phyloP scores from a whole-genome alignment of 1,140 invertebrate species.

The Brachionus paranguensis region DNA sequence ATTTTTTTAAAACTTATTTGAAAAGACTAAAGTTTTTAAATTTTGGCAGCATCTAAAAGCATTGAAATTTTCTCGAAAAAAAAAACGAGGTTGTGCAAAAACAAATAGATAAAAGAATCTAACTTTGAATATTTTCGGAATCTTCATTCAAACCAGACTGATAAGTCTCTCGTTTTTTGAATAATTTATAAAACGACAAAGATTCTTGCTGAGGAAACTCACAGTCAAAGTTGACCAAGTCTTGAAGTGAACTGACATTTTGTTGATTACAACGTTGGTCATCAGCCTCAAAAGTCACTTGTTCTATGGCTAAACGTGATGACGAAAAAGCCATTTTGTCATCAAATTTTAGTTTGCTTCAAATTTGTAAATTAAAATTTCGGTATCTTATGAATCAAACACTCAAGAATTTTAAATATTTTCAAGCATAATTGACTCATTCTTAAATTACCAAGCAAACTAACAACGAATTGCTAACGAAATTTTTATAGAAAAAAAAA shows the following conservation, averaged over 20 bases:
- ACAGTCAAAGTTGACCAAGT: constrained; percentile 29
- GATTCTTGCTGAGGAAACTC: constrained; percentile 8
- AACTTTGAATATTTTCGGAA: background rate
- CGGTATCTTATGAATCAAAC: background rate
- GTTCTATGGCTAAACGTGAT: constrained; percentile 3
- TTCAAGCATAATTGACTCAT: background rate
- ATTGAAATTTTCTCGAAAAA: background rate
- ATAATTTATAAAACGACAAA: background rate
- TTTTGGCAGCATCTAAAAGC: background rate
- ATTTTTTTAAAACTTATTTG: too few species aligned
- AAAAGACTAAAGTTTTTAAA: too few species aligned
- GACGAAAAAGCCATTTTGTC: constrained; percentile 17
- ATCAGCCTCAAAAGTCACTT: constrained; percentile 24
- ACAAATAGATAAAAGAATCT: background rate
- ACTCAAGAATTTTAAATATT: background rate
- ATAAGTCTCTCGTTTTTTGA: background rate
- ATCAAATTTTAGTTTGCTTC: background rate
- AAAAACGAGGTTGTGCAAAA: background rate
- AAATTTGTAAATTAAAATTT: background rate
- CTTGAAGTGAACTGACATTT: background rate
- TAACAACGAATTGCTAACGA: background rate
- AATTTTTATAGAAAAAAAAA: background rate
- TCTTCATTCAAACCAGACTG: background rate
- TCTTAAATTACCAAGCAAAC: background rate
- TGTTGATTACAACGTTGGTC: constrained; percentile 17